These are phyloP conservation scores for Philhelius pedissequus DNA, from an alignment of 2,888 invertebrate genomes.

Conservation along the genomic window DNA sequence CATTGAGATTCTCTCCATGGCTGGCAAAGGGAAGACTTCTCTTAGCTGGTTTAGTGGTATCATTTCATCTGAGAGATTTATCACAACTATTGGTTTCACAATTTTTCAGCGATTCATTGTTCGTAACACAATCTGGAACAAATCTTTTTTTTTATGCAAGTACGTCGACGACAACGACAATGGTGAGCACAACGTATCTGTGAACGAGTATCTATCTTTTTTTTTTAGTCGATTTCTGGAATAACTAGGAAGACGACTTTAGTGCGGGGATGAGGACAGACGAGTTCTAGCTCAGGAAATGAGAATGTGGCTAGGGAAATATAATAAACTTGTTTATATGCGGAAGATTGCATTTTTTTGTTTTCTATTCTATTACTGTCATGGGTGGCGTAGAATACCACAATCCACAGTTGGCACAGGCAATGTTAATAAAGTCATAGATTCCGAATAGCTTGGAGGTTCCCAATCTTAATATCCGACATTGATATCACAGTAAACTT, in stretches of 20 bases:
- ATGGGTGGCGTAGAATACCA: conserved; percentile 55
- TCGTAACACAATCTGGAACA: conserved; percentile 65
- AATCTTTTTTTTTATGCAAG: conserved; percentile 55
- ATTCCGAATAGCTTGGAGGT: conserved; percentile 27
- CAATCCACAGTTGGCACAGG: conserved; percentile 18
- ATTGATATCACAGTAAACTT: conserved; percentile 19
- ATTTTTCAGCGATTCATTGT: conserved; percentile 68
- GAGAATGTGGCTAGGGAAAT: conserved; percentile 61
- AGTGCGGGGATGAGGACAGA: background rate
- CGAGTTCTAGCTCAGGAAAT: conserved; percentile 36
- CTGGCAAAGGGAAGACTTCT: background rate
- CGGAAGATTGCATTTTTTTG: conserved; percentile 60
- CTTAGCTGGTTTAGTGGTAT: background rate
- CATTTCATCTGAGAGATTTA: conserved; percentile 65
- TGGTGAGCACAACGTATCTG: background rate
- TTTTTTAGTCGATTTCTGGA: background rate
- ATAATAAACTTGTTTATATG: conserved; percentile 66
- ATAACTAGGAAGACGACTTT: background rate
- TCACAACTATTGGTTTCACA: conserved; percentile 68
- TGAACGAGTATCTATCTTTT: background rate
- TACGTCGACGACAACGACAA: background rate
- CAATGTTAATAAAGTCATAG: conserved; percentile 65
- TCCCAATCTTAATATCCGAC: conserved; percentile 4
- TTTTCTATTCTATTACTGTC: conserved; percentile 45
- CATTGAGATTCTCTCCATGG: background rate